Conservation (phyloP, 2,888 invertebrate genomes). For the Phorcus lineatus region DNA sequence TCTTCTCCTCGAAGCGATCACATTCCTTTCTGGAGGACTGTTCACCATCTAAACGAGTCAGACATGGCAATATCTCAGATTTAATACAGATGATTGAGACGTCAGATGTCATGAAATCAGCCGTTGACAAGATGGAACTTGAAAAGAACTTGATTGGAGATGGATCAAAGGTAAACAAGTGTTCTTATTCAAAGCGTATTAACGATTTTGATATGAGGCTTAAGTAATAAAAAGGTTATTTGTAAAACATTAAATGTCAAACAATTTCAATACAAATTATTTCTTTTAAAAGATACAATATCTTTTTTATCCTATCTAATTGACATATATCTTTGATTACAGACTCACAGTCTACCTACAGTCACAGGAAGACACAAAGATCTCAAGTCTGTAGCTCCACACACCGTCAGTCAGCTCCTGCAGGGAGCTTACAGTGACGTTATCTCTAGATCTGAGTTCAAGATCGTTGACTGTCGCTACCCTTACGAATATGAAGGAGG, state of each 20-base stretch:
- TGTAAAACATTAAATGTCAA: no score
- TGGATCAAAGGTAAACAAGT: not conserved
- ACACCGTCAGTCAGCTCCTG: not conserved
- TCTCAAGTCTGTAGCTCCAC: slow-evolving; percentile 22
- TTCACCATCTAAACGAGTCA: no score
- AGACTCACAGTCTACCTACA: slow-evolving; percentile 7
- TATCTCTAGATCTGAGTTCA: slow-evolving; percentile 79
- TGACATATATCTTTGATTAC: not conserved
- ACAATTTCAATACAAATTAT: no score
- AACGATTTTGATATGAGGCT: no score
- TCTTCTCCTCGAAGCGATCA: not conserved
- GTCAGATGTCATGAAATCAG: not conserved
- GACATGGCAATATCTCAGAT: no score
- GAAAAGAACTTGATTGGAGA: not conserved
- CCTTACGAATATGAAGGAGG: slow-evolving; percentile 96
- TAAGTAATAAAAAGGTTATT: no score
- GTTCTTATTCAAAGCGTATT: no score
- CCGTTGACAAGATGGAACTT: not conserved
- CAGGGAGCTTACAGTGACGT: not conserved
- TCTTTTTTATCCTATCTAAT: no score
- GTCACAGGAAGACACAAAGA: slow-evolving; percentile 21
- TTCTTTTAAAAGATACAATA: no score
- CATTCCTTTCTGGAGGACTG: not conserved
- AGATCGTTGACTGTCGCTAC: slow-evolving; percentile 93
- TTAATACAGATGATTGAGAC: no score